Percentiles rank a stretch among this genome's conserved stretches.
Conservation (phyloP, 2,888 invertebrate genomes). For the Eupeodes luniger region DNA sequence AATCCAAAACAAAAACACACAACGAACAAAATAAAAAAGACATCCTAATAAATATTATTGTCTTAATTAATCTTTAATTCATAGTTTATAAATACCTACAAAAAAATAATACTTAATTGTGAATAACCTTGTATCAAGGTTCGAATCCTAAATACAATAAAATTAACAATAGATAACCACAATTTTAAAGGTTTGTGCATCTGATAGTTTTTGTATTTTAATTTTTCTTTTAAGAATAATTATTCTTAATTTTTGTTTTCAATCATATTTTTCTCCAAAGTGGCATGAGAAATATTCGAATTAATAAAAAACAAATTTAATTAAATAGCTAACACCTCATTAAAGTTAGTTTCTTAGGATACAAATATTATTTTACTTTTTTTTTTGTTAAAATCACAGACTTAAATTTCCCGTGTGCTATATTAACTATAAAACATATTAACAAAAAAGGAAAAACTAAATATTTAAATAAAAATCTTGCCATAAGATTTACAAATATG, state of each 20-base stretch:
- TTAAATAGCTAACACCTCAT: conserved; percentile 75
- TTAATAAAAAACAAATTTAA: conserved; percentile 17
- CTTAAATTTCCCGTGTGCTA: conserved; percentile 74
- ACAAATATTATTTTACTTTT: conserved; percentile 54
- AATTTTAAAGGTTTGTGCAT: conserved; percentile 75
- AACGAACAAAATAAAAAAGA: conserved; percentile 30
- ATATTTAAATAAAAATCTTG: conserved; percentile 77
- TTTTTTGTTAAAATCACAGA: conserved; percentile 49
- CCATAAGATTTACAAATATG: conserved; percentile 78
- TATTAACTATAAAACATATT: conserved; percentile 58
- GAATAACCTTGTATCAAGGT: conserved; percentile 84
- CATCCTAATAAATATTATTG: conserved; percentile 55
- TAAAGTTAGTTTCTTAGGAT: conserved; percentile 77
- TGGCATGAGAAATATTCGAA: conserved; percentile 39
- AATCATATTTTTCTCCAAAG: conserved; percentile 37
- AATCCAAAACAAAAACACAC: conserved; percentile 48
- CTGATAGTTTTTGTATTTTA: conserved; percentile 58
- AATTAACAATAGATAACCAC: conserved; percentile 27
- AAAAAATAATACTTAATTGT: conserved; percentile 62
- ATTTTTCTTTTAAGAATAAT: conserved; percentile 31
- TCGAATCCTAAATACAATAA: conserved; percentile 78
- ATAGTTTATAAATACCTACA: conserved; percentile 45
- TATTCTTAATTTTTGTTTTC: conserved; percentile 14
- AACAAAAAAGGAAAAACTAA: conserved; percentile 30
- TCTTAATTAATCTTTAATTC: conserved; percentile 55